Evolutionary conservation across 2,113 vertebrate species (phyloP).

Genomic region (Colistium nudipinnis): DNA sequence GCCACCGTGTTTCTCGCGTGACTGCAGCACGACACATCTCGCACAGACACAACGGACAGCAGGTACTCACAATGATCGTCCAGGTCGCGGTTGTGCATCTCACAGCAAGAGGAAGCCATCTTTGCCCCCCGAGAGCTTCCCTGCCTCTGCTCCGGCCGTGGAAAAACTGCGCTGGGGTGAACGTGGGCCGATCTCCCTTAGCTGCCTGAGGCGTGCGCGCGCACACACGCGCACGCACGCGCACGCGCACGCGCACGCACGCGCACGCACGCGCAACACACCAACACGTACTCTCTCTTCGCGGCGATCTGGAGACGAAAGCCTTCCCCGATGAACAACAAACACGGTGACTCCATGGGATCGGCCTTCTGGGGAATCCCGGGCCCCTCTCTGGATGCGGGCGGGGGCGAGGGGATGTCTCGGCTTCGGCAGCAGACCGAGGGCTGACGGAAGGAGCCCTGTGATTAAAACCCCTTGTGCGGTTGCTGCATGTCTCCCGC

Average conservation of each 20-base stretch:
- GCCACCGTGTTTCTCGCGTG: conserved; percentile 51
- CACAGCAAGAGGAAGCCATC: conserved; percentile 59
- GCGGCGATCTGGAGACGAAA: conserved; percentile 39
- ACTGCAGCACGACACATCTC: conserved; percentile 6
- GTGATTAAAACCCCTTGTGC: conserved; percentile 53
- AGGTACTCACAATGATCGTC: conserved; percentile 70
- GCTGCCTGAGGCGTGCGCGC: too few species aligned
- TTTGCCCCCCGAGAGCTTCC: conserved; percentile 9
- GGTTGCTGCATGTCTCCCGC: conserved; percentile 28
- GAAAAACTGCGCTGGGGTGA: background rate
- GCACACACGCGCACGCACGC: too few species aligned
- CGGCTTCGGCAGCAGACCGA: conserved; percentile 23
- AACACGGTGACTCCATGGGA: conserved; percentile 63
- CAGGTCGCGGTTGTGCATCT: conserved; percentile 44
- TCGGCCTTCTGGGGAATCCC: conserved; percentile 73
- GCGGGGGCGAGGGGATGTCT: conserved; percentile 52
- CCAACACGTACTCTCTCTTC: conserved; percentile 35
- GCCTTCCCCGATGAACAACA: conserved; percentile 64
- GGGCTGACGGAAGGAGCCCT: conserved; percentile 44
- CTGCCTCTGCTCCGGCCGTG: background rate
- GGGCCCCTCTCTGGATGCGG: conserved; percentile 53
- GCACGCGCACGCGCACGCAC: too few species aligned
- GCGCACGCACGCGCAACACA: too few species aligned
- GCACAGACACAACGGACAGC: conserved; percentile 32
- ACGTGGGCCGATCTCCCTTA: background rate